These are phyloP conservation scores for Miopithecus talapoin DNA, from an alignment of 2,797 vertebrate species.

Conservation along the genomic window DNA sequence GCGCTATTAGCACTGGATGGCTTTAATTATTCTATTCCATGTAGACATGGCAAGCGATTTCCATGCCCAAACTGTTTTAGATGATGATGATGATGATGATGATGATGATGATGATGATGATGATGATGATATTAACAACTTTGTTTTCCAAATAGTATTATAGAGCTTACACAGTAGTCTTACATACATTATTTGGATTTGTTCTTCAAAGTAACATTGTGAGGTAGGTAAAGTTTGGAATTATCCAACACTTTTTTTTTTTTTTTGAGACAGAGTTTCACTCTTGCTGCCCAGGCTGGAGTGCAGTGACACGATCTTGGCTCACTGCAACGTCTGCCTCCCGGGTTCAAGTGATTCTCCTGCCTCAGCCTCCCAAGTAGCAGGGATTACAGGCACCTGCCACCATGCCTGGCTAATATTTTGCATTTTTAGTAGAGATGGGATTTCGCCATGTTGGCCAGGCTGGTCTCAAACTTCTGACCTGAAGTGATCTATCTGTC, in stretches of 20 bases:
- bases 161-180: neutral
- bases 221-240: neutral
- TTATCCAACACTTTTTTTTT: neutral
- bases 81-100: slow-evolving; percentile 19
- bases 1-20: neutral
- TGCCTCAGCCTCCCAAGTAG: neutral
- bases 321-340: neutral
- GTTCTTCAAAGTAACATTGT: slow-evolving; percentile 13
- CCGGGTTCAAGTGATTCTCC: neutral
- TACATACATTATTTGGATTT: slow-evolving; percentile 41
- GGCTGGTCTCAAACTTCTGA: neutral
- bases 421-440: neutral
- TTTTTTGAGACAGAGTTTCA: neutral
- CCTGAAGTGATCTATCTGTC: neutral
- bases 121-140: neutral
- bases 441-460: neutral
- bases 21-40: slow-evolving; percentile 18
- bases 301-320: neutral
- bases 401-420: neutral
- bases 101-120: neutral
- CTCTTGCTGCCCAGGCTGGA: neutral
- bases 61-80: neutral
- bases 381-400: neutral
- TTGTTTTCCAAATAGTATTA: slow-evolving; percentile 43
- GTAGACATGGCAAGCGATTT: neutral